These are phyloP conservation scores for Hippasteria phrygiana DNA, from an alignment of 53 echinoderm and acorn worm genomes.

Conservation along the genomic window DNA sequence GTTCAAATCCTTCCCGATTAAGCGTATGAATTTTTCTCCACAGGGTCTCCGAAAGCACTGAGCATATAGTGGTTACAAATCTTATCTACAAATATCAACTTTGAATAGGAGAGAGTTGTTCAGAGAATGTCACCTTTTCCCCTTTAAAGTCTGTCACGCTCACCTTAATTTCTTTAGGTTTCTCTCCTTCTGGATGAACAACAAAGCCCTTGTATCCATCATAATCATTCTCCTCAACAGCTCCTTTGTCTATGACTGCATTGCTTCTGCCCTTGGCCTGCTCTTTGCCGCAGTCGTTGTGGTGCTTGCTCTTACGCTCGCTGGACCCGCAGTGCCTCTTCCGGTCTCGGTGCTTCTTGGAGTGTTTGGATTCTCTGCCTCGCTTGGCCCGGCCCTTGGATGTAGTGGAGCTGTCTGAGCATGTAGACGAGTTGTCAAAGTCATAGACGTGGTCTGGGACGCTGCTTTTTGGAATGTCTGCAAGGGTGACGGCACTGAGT, in stretches of 20 bases:
- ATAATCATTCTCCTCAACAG: slow-evolving; percentile 42
- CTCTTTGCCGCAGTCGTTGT: slow-evolving; percentile 59
- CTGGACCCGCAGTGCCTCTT: slow-evolving; percentile 53
- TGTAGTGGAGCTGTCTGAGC: slow-evolving; percentile 92
- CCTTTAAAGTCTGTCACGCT: background rate
- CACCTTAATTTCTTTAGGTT: slow-evolving; percentile 43
- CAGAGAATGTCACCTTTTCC: background rate
- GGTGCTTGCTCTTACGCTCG: slow-evolving; percentile 69
- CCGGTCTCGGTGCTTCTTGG: slow-evolving; percentile 78
- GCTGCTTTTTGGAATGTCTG: slow-evolving; percentile 98
- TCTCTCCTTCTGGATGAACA: slow-evolving; percentile 38
- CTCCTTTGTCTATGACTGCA: slow-evolving; percentile 1
- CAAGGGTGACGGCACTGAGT: slow-evolving; percentile 74
- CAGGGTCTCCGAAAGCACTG: too few species aligned
- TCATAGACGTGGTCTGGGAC: slow-evolving; percentile 97
- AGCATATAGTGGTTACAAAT: too few species aligned
- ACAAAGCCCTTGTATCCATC: slow-evolving; percentile 42
- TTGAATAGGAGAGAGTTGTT: too few species aligned
- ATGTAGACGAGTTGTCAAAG: slow-evolving; percentile 98
- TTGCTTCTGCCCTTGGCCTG: slow-evolving; percentile 13
- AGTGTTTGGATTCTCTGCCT: slow-evolving; percentile 69
- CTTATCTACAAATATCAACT: too few species aligned
- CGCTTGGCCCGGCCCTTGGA: slow-evolving; percentile 83
- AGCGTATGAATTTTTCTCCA: too few species aligned
- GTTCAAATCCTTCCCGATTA: too few species aligned